Conservation (phyloP, 2,888 invertebrate species). For the Polydesmus complanatus region DNA sequence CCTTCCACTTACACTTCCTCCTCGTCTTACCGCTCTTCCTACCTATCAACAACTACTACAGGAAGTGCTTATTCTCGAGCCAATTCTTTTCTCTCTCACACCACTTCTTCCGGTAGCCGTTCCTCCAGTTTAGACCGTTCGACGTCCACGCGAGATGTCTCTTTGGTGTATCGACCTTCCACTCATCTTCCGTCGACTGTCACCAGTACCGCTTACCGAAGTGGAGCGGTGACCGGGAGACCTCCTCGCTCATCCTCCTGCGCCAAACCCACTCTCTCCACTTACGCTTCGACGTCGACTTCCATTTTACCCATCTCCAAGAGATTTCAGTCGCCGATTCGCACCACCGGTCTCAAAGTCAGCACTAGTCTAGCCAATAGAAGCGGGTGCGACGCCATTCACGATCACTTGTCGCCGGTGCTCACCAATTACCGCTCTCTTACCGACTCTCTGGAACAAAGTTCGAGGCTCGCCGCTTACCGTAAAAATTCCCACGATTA, state of each 20-base stretch:
- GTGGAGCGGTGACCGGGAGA: not conserved
- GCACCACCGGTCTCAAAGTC: not conserved
- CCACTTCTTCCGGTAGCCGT: not conserved
- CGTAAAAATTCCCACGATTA: not conserved
- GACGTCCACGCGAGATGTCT: not conserved
- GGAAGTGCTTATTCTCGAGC: not conserved
- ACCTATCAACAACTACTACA: not conserved
- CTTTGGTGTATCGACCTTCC: not conserved
- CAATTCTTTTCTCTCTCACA: not conserved
- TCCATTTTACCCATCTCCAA: not conserved
- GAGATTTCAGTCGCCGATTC: not conserved
- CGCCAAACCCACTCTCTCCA: not conserved
- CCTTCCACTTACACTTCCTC: not conserved
- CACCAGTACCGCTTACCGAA: not conserved
- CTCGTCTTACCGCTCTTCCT: not conserved
- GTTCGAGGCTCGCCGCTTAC: not conserved
- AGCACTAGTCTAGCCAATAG: not conserved
- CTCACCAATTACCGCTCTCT: constrained; percentile 7
- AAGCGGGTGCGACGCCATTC: constrained; percentile 7
- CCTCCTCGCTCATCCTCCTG: not conserved
- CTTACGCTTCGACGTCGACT: not conserved
- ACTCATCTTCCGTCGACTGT: not conserved
- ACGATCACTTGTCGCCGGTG: constrained; percentile 8
- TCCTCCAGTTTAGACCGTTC: not conserved
- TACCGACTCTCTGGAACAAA: not conserved